Percentiles rank a stretch among this genome's conserved stretches.
phyloP scores from a whole-genome alignment of 2,113 vertebrate species.

The Oostethus manadensis region DNA sequence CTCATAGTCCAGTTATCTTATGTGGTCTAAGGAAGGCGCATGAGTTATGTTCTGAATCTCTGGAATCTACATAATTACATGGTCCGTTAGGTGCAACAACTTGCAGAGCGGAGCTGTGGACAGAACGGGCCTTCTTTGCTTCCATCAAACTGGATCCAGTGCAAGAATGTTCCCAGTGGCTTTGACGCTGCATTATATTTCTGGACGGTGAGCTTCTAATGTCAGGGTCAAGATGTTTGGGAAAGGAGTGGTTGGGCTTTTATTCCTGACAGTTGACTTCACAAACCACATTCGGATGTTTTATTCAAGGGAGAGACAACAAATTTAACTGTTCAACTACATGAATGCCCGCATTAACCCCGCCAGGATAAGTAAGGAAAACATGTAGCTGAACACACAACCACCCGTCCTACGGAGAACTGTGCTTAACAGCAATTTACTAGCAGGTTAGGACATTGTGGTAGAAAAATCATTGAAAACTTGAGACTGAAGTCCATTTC shows the following conservation, averaged over 20 bases:
- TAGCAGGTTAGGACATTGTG: constrained; percentile 16
- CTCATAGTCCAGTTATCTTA: constrained; percentile 32
- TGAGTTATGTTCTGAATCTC: constrained; percentile 58
- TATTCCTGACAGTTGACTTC: constrained; percentile 43
- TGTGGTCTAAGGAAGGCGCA: constrained; percentile 44
- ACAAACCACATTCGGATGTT: constrained; percentile 52
- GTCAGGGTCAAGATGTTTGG: constrained; percentile 52
- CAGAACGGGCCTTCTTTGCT: constrained; percentile 50
- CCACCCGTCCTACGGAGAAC: constrained; percentile 8
- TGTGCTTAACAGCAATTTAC: constrained; percentile 12
- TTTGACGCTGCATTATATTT: constrained; percentile 44
- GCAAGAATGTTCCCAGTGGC: constrained; percentile 60
- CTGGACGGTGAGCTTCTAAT: constrained; percentile 50
- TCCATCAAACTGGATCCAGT: constrained; percentile 62
- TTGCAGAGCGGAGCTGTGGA: constrained; percentile 54
- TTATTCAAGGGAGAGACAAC: constrained; percentile 7
- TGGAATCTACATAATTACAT: constrained; percentile 64
- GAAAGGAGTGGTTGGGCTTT: constrained; percentile 44
- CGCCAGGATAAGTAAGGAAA: neutral
- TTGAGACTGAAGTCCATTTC: constrained; percentile 15
- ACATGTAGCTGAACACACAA: neutral
- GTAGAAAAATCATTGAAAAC: constrained; percentile 11
- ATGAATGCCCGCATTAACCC: neutral
- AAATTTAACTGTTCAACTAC: constrained; percentile 1
- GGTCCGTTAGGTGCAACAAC: constrained; percentile 45